Base-by-base conservation (phyloP, 2,888 invertebrate genomes). In the Drosophila basisetae region DNA sequence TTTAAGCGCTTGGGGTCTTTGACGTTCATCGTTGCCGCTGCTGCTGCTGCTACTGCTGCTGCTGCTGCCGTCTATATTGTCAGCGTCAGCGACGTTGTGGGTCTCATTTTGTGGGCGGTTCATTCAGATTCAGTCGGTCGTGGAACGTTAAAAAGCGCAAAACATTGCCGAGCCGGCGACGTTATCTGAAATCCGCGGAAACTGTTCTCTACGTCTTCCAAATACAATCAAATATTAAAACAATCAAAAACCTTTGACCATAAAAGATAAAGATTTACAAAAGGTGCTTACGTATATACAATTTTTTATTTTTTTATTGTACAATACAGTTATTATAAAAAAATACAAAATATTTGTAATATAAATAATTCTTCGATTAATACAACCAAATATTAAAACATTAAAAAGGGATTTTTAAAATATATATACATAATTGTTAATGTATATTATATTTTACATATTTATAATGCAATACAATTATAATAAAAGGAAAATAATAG, bases 121-220 rank as follows among this genome's bases (percentile, higher is more conserved):
- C 66, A 67, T 69, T 82, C 68, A 76, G 78, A 71, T 81, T 86
- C 84, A 85, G 87, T 85, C 74, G 78, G 54, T 84, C 74, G 76
- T 59, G 54, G 67, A 74, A 76, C 84, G 80, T 82, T 83, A 68
- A 68, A 82, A 72, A 67, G 83, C 69, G 87, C 84, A 67, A 82
- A 77, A 67, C 82, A 64, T 68, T 35, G 60, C 72, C 68, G 64
- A 50, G 37, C 52, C 64, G 72, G 56, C 62, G 66, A 62, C 70
- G 70, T 80, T 66, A 65, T 78, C 73, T 67, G 16, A 73, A 67
- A 37, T 69, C 74, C 52, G 76, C 52, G 50, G 37, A 68, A 52
- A 58, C n/a, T 10, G 53, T 33, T 61, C 13, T 35, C 39, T 4
- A 66, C 33, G 25, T 63, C 39, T 66, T 52, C 9, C 22, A 53